Conservation (phyloP, 2,113 vertebrate species). For the Narcine bancroftii region DNA sequence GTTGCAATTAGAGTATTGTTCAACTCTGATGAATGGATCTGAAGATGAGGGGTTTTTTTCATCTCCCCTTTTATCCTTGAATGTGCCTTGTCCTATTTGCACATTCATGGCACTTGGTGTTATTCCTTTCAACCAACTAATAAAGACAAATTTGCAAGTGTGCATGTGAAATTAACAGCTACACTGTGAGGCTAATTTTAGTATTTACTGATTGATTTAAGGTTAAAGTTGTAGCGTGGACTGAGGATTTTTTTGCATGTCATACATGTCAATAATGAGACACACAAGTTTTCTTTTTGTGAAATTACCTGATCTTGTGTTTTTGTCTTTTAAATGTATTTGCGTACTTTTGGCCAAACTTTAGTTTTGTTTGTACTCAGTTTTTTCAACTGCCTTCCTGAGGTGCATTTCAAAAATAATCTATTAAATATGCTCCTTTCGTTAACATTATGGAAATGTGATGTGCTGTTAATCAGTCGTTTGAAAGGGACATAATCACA, state of each 20-base stretch:
- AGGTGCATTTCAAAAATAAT: not conserved
- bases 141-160: not conserved
- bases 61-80: not conserved
- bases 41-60: not conserved
- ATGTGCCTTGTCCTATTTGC: not conserved
- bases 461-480: not conserved
- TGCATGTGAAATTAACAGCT: not conserved
- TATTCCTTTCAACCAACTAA: not conserved
- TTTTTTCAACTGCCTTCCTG: not conserved
- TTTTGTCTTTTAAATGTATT: not conserved
- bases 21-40: not conserved
- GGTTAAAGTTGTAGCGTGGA: not conserved
- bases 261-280: constrained; percentile 30
- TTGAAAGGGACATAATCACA: constrained; percentile 7
- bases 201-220: not conserved
- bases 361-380: not conserved
- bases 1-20: not conserved
- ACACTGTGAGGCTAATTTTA: not conserved
- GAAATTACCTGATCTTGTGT: constrained; percentile 27
- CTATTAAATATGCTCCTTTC: not conserved
- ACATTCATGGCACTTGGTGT: not conserved
- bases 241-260: constrained; percentile 30
- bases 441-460: not conserved
- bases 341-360: not conserved
- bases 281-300: constrained; percentile 24